phyloP scores from a whole-genome alignment of 1,140 invertebrate genomes.

The Sycophila sp. region DNA sequence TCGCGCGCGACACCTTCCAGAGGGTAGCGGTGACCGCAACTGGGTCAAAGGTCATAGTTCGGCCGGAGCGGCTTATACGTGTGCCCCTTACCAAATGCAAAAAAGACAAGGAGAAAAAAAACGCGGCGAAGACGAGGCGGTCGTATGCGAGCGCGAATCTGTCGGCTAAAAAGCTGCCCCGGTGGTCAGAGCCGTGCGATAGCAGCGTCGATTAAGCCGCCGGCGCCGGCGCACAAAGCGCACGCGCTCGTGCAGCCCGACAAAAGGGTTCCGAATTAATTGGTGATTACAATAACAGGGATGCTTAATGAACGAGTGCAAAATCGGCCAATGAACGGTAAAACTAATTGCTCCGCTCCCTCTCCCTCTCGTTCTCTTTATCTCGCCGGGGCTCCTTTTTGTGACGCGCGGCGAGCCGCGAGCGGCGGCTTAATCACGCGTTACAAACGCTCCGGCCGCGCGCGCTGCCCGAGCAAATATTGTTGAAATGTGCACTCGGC shows the following conservation, averaged over 20 bases:
- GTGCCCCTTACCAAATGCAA: too few relatives aligned
- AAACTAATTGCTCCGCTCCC: constrained; percentile 25
- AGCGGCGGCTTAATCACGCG: constrained; percentile 23
- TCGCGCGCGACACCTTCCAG: constrained; percentile 39
- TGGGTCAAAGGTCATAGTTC: constrained; percentile 52
- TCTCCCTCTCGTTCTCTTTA: constrained; percentile 6
- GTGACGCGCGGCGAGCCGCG: not conserved
- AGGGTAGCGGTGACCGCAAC: constrained; percentile 30
- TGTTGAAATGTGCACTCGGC: constrained; percentile 26
- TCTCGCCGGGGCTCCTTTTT: not conserved
- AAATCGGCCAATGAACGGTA: constrained; percentile 19
- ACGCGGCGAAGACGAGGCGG: too few relatives aligned
- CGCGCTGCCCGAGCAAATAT: not conserved
- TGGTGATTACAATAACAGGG: not conserved
- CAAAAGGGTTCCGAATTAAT: constrained; percentile 18
- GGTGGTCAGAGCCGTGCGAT: too few relatives aligned
- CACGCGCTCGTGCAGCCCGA: not conserved
- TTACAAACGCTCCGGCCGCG: not conserved
- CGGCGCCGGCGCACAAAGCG: not conserved
- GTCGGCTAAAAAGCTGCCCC: too few relatives aligned
- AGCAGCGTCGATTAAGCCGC: too few relatives aligned
- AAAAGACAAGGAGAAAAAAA: too few relatives aligned
- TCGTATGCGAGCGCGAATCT: too few relatives aligned
- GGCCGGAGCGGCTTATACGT: too few relatives aligned
- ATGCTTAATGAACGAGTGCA: constrained; percentile 4